Conservation (phyloP, 2,888 invertebrate genomes). For the Caenorhabditis becei region DNA sequence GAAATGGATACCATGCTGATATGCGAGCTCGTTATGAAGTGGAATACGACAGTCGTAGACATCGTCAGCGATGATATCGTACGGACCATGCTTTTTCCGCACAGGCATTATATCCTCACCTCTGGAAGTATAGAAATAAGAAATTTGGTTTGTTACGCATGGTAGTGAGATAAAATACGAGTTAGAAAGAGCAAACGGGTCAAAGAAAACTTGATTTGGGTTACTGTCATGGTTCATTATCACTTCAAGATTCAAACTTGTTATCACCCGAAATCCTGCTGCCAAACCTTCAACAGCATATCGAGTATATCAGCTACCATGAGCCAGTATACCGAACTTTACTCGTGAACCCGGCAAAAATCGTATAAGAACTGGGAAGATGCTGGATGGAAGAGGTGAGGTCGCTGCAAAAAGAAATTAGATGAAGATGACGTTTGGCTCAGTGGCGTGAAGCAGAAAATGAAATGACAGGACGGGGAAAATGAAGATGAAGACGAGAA, state of each 20-base stretch:
- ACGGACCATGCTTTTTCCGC: slow-evolving; percentile 83
- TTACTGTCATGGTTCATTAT: background rate
- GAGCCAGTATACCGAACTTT: slow-evolving; percentile 55
- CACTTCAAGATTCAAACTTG: background rate
- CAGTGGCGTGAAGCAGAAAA: slow-evolving; percentile 10
- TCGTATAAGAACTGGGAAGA: background rate
- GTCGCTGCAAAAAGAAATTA: slow-evolving; percentile 54
- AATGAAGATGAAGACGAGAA: slow-evolving; percentile 28
- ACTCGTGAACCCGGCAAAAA: slow-evolving; percentile 22
- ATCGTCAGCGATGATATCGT: slow-evolving; percentile 96
- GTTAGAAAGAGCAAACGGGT: background rate
- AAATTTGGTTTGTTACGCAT: too few relatives aligned
- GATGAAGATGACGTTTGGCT: slow-evolving; percentile 16
- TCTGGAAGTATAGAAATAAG: slow-evolving; percentile 29
- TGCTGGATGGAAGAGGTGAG: slow-evolving; percentile 33
- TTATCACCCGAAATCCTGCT: background rate
- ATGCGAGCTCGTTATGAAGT: slow-evolving; percentile 96
- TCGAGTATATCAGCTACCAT: slow-evolving; percentile 66
- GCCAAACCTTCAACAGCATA: slow-evolving; percentile 64
- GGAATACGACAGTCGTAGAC: slow-evolving; percentile 96
- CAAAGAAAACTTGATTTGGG: background rate
- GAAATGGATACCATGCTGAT: slow-evolving; percentile 96
- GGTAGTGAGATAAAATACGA: background rate
- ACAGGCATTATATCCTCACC: slow-evolving; percentile 72
- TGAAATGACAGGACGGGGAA: slow-evolving; percentile 10